Evolutionary conservation across 2,888 invertebrate species (phyloP).

Genomic region (Caradrina clavipalpis): DNA sequence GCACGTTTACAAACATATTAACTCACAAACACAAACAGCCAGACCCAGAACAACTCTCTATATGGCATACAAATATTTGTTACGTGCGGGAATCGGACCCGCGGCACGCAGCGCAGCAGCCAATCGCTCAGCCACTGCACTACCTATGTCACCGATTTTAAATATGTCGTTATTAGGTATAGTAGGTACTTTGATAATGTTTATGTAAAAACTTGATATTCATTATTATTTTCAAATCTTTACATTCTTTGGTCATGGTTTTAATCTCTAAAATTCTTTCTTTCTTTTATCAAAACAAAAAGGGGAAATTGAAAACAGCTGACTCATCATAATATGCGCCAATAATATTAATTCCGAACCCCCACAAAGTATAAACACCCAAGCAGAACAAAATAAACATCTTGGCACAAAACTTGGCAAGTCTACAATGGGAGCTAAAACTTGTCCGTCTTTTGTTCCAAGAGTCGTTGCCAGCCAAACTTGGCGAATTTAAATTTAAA

Average conservation of each 20-base stretch:
- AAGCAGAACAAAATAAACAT: conserved; percentile 69
- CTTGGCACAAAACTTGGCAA: conserved; percentile 65
- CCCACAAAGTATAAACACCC: conserved; percentile 63
- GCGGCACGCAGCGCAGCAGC: too few species aligned
- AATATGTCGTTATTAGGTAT: too few species aligned
- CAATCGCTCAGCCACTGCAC: too few species aligned
- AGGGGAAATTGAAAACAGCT: background rate
- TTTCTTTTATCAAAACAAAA: background rate
- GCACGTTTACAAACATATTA: too few species aligned
- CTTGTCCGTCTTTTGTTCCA: conserved; percentile 69
- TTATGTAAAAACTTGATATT: background rate
- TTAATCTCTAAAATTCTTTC: background rate
- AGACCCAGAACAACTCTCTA: too few species aligned
- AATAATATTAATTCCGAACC: conserved; percentile 56
- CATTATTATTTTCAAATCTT: background rate
- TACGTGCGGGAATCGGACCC: too few species aligned
- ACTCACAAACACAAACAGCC: too few species aligned
- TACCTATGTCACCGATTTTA: too few species aligned
- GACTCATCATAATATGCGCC: conserved; percentile 35
- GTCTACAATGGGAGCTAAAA: conserved; percentile 65
- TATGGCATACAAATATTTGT: too few species aligned
- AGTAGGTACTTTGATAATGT: too few species aligned
- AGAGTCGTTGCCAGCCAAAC: conserved; percentile 67
- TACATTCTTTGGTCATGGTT: background rate
- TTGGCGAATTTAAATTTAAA: conserved; percentile 86